These are phyloP conservation scores for Tupiocoris notatus DNA, from an alignment of 2,888 invertebrate species.

Conservation along the genomic window DNA sequence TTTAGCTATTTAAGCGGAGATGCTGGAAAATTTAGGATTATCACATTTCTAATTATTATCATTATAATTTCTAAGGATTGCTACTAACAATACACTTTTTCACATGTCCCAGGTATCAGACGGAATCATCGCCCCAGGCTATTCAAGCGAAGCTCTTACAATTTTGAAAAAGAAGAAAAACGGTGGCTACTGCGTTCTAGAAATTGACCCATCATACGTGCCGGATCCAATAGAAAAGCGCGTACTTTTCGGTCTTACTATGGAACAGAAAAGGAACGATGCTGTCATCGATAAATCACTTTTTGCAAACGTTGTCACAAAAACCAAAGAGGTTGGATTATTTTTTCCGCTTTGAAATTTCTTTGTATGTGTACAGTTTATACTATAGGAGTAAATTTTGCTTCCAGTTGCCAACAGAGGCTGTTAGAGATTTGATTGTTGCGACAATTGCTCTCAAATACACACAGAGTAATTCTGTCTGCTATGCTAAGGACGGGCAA, in stretches of 20 bases:
- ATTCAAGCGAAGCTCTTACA: conserved; percentile 76
- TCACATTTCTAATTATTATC: too few relatives aligned
- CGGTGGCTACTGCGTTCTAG: conserved; percentile 84
- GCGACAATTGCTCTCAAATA: conserved; percentile 96
- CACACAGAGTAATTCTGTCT: conserved; percentile 98
- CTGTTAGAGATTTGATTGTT: conserved; percentile 86
- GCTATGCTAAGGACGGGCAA: conserved; percentile 90
- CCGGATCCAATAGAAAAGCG: conserved; percentile 80
- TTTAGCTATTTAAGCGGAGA: too few relatives aligned
- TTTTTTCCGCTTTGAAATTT: not conserved
- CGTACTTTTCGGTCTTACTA: conserved; percentile 76
- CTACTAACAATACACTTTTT: too few relatives aligned
- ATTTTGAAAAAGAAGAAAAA: conserved; percentile 92
- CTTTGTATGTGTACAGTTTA: not conserved
- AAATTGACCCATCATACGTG: conserved; percentile 84
- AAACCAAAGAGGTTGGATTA: conserved; percentile 57
- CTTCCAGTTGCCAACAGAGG: conserved; percentile 70
- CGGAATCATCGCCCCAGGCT: conserved; percentile 96
- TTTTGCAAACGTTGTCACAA: conserved; percentile 79
- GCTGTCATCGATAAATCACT: conserved; percentile 73
- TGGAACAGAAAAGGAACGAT: conserved; percentile 88
- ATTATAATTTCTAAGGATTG: too few relatives aligned
- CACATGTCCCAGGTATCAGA: conserved; percentile 79
- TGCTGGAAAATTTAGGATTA: too few relatives aligned
- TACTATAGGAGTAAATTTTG: too few relatives aligned